Evolutionary conservation across 2,113 vertebrate species (phyloP).

Genomic region (Aptenodytes forsteri): DNA sequence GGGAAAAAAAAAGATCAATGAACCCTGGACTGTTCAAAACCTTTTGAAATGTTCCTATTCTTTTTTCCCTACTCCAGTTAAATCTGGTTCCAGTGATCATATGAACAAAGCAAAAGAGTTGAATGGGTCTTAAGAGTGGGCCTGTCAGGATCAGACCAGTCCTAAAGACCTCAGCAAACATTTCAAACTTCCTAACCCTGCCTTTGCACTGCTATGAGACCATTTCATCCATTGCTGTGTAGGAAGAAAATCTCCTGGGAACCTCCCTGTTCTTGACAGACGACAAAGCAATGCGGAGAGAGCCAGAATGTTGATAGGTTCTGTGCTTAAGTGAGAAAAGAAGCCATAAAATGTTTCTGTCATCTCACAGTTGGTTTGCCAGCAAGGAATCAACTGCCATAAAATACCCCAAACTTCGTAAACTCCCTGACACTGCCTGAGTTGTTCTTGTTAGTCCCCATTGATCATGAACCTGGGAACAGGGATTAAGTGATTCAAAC

Average conservation of each 20-base stretch:
- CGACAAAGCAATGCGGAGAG: not conserved
- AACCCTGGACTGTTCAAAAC: not conserved
- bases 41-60: not conserved
- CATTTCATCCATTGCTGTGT: not conserved
- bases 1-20: accelerated
- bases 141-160: not conserved
- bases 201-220: not conserved
- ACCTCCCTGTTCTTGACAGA: not conserved
- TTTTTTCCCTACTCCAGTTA: not conserved
- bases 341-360: not conserved
- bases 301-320: not conserved
- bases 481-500: not conserved
- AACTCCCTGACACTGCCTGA: not conserved
- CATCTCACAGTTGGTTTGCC: not conserved
- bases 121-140: not conserved
- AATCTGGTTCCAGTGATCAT: not conserved
- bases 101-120: not conserved
- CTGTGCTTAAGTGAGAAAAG: not conserved
- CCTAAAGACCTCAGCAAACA: not conserved
- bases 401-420: not conserved
- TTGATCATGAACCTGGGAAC: not conserved
- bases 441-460: not conserved
- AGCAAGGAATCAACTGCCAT: not conserved
- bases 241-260: not conserved
- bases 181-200: not conserved